Evolutionary conservation across 2,113 vertebrate genomes (phyloP), one percentile per base, ranked within the genome.

Genomic region (Chiloscyllium plagiosum): DNA sequence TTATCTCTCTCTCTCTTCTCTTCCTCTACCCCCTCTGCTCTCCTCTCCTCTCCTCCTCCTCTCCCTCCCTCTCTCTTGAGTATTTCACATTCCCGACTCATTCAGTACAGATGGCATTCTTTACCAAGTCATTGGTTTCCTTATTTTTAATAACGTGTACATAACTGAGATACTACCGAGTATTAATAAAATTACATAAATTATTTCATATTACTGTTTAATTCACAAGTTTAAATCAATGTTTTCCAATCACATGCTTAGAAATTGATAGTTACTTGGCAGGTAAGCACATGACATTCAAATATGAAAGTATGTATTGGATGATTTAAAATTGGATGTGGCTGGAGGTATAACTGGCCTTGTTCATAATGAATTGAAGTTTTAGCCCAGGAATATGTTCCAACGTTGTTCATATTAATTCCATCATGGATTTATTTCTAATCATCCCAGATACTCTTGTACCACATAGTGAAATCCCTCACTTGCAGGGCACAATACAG

Each of bases 91-190:
- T 95, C 93, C 93, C 24, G 50, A 12, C 42, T 22, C 93, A 26
- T 47, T 70, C 19, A 61, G 24, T 33, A 50, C 52, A 89, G 10
- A 6, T 72, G 42, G 42, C 13, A 13, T 15, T 24, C n/a, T 42
- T 70, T 95, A 69, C 66, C 42, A 65, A 65, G 13, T 42, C 29
- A 95, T 10, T 50, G 68, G 47, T 89, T 37, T 83, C 42, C 24
- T 24, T 37, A 94, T 47, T 95, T 95, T 95, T 95, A 70, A 95
- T 70, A 94, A 68, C 47, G 90, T 94, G 92, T 94, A 94, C 69
- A 47, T 94, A 94, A 70, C 19, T 37, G 66, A 69, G n/a, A 68
- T 37, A 94, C 17, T 89, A 52, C 50, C 29, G 56, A 89, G 22
- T 37, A 90, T 92, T 92, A 90, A 94, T 94, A 95, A 95, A 95